Evolutionary conservation across 2,797 vertebrate genomes (phyloP).

Genomic region (Macropus fuliginosus): DNA sequence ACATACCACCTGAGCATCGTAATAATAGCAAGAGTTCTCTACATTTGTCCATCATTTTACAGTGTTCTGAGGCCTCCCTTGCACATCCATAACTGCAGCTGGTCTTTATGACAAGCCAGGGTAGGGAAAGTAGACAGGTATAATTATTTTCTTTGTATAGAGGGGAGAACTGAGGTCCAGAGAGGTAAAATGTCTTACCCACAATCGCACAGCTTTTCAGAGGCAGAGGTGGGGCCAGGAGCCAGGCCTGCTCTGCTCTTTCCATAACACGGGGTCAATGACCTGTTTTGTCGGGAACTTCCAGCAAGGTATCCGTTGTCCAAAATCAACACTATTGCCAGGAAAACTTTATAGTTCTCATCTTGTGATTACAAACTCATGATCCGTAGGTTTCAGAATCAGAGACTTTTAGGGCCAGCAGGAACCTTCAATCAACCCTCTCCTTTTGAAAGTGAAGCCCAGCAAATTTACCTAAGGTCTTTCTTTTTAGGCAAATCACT

Average conservation of each 20-base stretch:
- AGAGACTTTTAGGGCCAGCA: neutral
- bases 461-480: neutral
- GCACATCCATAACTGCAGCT: neutral
- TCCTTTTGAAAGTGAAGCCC: neutral
- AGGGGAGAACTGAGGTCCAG: neutral
- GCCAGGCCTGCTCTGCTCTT: neutral
- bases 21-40: neutral
- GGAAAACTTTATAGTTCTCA: neutral
- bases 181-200: neutral
- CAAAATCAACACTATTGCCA: neutral
- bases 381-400: neutral
- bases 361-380: neutral
- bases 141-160: neutral
- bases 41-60: neutral
- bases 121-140: neutral
- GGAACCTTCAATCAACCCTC: neutral
- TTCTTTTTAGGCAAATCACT: neutral
- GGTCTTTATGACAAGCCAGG: neutral
- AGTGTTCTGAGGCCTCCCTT: neutral
- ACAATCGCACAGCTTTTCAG: neutral
- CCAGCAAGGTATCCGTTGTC: neutral
- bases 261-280: neutral
- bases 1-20: neutral
- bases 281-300: neutral
- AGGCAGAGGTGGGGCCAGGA: neutral